Percentiles rank a stretch among this genome's conserved stretches.
Conservation (phyloP, 2,797 vertebrate species). For the Myiotriccus ornatus region DNA sequence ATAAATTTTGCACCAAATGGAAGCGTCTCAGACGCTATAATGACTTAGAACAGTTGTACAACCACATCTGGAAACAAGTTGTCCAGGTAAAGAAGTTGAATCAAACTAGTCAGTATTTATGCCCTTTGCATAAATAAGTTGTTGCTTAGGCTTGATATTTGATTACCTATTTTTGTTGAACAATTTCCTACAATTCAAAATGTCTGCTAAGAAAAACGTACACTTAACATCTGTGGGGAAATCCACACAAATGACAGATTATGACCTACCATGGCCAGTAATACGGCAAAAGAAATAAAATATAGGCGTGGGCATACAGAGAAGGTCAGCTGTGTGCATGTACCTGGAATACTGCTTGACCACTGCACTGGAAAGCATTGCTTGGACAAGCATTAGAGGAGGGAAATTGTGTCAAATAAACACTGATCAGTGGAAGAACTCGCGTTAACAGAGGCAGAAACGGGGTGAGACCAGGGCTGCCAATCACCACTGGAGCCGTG, state of each 20-base stretch:
- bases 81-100: not conserved
- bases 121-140: slow-evolving; percentile 8
- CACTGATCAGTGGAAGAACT: not conserved
- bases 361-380: not conserved
- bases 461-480: not conserved
- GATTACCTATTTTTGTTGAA: slow-evolving; percentile 22
- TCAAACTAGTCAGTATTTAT: not conserved
- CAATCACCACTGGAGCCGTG: not conserved
- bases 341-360: not conserved
- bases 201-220: not conserved
- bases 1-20: slow-evolving; percentile 5
- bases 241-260: not conserved
- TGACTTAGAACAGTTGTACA: not conserved
- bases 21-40: not conserved
- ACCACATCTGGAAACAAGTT: slow-evolving; percentile 44
- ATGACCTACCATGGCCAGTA: not conserved
- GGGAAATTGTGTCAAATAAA: not conserved
- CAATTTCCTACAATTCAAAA: slow-evolving; percentile 23
- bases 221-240: not conserved
- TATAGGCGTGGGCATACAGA: not conserved
- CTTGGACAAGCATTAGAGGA: not conserved
- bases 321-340: not conserved
- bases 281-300: not conserved
- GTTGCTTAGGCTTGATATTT: not conserved
- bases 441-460: not conserved